A percentile compares a stretch with the other conserved stretches of the same genome.
Conservation (phyloP, 2,113 vertebrate species). For the human region DNA sequence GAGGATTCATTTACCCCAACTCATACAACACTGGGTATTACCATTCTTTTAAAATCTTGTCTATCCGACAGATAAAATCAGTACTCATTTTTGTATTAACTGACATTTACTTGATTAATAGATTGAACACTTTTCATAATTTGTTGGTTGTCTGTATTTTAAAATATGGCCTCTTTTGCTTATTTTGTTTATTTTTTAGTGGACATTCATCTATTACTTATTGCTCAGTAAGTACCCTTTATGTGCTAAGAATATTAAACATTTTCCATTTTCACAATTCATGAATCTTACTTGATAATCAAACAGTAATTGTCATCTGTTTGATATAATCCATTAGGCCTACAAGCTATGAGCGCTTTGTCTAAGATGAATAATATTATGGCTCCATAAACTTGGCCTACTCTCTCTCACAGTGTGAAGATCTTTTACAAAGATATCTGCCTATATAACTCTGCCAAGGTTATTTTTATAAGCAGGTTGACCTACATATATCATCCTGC, state of each 20-base stretch:
- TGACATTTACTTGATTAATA: constrained; percentile 11
- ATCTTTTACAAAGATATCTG: neutral
- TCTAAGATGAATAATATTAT: neutral
- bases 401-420: neutral
- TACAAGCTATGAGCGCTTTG: neutral
- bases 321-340: neutral
- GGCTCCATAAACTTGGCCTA: neutral
- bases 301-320: neutral
- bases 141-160: neutral
- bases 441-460: neutral
- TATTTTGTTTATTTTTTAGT: neutral
- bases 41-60: neutral
- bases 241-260: neutral
- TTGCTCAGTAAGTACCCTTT: neutral
- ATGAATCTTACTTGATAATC: neutral
- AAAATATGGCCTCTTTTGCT: neutral
- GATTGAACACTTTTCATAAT: neutral
- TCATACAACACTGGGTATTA: neutral
- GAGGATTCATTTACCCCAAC: neutral
- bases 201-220: neutral
- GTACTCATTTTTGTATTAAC: neutral
- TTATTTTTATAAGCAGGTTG: constrained; percentile 56
- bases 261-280: neutral
- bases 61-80: constrained; percentile 3
- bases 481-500: constrained; percentile 12